These are phyloP conservation scores for Lycophotia porphyrea DNA, from an alignment of 2,888 invertebrate species.

Conservation along the genomic window DNA sequence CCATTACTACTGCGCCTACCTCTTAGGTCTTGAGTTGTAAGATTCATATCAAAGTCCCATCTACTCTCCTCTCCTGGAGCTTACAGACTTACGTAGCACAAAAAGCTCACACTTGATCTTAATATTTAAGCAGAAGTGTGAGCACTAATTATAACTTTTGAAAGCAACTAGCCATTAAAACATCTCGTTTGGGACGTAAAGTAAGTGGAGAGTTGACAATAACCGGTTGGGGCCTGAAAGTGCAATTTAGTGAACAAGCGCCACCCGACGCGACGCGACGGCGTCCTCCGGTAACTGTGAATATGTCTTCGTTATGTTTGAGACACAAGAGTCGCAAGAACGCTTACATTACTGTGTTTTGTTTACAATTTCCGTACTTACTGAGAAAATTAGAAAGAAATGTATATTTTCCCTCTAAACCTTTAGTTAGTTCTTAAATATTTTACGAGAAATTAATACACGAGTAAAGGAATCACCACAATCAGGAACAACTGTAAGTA, in stretches of 20 bases:
- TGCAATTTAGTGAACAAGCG: conserved; percentile 65
- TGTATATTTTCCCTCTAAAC: not conserved
- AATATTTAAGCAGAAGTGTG: conserved; percentile 31
- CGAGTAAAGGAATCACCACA: not conserved
- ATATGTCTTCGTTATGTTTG: conserved; percentile 64
- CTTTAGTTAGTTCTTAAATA: not conserved
- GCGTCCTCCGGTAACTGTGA: conserved; percentile 44
- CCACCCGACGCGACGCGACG: conserved; percentile 20
- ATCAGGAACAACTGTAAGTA: not conserved
- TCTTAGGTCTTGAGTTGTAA: not conserved
- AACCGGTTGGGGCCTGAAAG: conserved; percentile 61
- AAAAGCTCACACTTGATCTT: conserved; percentile 13
- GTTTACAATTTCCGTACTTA: not conserved
- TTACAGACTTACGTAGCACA: not conserved
- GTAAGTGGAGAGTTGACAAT: conserved; percentile 52
- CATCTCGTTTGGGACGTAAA: conserved; percentile 26
- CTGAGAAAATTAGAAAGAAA: not conserved
- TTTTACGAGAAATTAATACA: not conserved
- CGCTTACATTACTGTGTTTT: not conserved
- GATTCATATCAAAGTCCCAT: not conserved
- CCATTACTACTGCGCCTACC: not conserved
- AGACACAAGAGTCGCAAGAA: conserved; percentile 41
- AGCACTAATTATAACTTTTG: conserved; percentile 38
- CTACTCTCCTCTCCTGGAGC: not conserved
- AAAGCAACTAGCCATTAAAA: conserved; percentile 46